Percentiles rank a stretch among this genome's conserved stretches.
Conservation (phyloP, 1,140 invertebrate species). For the Drosophila ananassae region DNA sequence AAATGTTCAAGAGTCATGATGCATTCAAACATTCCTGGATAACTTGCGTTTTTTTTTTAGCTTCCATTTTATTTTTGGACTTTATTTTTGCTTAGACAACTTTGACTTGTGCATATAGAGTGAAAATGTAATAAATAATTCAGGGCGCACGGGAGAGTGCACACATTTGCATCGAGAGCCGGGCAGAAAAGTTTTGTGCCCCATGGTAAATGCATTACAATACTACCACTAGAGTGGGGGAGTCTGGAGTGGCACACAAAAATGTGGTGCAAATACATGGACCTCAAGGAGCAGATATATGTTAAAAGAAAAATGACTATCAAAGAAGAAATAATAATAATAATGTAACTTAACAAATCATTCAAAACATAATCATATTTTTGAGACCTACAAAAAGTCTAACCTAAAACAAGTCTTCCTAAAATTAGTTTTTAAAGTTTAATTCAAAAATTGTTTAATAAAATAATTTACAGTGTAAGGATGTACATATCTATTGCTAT, state of each 20-base stretch:
- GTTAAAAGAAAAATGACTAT: background rate
- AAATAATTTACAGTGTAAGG: background rate
- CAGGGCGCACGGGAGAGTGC: slow-evolving; percentile 57
- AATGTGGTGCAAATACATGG: slow-evolving; percentile 66
- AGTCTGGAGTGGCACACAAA: slow-evolving; percentile 1
- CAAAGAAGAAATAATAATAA: background rate
- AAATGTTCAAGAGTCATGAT: slow-evolving; percentile 67
- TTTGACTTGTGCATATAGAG: slow-evolving; percentile 63
- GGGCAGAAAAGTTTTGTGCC: slow-evolving; percentile 24
- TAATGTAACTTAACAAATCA: no score
- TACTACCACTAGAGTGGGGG: slow-evolving; percentile 27
- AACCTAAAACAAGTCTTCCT: no score
- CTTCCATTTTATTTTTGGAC: slow-evolving; percentile 53
- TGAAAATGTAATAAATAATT: slow-evolving; percentile 80
- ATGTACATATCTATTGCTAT: slow-evolving; percentile 18
- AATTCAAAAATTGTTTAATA: background rate
- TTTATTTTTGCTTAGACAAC: slow-evolving; percentile 52
- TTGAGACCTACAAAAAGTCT: background rate
- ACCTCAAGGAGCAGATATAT: background rate
- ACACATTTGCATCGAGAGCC: slow-evolving; percentile 73
- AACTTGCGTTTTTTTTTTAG: slow-evolving; percentile 30
- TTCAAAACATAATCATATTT: slow-evolving; percentile 31
- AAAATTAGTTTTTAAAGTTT: background rate
- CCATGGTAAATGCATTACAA: slow-evolving; percentile 75
- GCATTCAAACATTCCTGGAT: slow-evolving; percentile 25